Evolutionary conservation across 2,888 invertebrate genomes (phyloP), one percentile per base, ranked within the genome.

Genomic region (Seira sanloemensis): DNA sequence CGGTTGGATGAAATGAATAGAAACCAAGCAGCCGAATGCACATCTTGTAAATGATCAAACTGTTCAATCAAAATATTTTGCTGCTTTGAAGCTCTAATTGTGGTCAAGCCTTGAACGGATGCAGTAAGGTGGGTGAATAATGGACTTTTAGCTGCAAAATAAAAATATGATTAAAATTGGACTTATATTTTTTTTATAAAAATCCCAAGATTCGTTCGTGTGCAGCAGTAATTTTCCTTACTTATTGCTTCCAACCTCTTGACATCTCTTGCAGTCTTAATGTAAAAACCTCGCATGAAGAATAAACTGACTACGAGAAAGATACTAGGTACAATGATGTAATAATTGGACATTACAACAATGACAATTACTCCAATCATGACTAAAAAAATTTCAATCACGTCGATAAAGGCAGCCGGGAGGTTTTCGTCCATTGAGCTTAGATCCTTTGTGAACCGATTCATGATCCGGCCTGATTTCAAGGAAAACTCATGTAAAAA

Each of bases 121-220:
- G 97, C 96, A 90, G 95, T 96, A 90, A 98, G 92, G 91, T 98
- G 97, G 1, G 96, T 95, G 92, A 97, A 98, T 18, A 99, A 96
- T 0, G 98, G 98, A 90, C 97, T 97, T 86, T 97, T 95, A 86
- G 95, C 96, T 96, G 92, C 74, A 91, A 81, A 75, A 46, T 9
- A 18, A 50, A n/a, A 50, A 25, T 46, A 21, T 62, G 18, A 18
- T 23, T 72, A 23, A 50, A 54, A 9, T 58, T 9, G 21, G 26
- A 50, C 9, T 2, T 18, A 16, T 37, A 24, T 25, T 50, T n/a
- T 19, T 18, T 62, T n/a, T 62, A 62, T 9, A 62, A 9, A 12
- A 37, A 37, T 37, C 12, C 21, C 25, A 67, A 2, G 5, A 25
- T 16, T 46, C 16, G 19, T 65, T 72, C 16, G 37, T 50, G 21